phyloP scores from a whole-genome alignment of 2,113 vertebrate genomes.

The Embiotoca jacksoni region DNA sequence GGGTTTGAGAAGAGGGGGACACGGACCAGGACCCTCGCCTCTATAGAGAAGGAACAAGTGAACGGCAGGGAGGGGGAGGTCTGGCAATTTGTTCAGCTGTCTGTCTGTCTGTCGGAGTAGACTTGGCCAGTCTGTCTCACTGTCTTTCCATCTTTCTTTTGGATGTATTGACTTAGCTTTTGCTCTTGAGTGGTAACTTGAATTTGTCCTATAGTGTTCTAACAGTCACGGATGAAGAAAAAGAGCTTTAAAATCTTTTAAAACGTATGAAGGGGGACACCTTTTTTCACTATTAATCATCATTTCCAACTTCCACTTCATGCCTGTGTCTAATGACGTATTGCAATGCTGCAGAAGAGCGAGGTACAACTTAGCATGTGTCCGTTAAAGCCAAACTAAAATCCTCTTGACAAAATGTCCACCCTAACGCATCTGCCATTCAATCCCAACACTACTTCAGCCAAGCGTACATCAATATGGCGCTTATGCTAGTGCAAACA shows the following conservation, averaged over 20 bases:
- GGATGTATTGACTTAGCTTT: constrained; percentile 51
- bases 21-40: constrained; percentile 70
- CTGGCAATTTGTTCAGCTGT: constrained; percentile 82
- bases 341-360: constrained; percentile 18
- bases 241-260: not conserved
- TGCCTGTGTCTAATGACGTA: not conserved
- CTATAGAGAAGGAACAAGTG: constrained; percentile 77
- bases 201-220: constrained; percentile 24
- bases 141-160: constrained; percentile 54
- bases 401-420: constrained; percentile 60
- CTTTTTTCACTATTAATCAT: not conserved
- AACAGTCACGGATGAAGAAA: constrained; percentile 24
- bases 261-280: not conserved
- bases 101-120: constrained; percentile 61
- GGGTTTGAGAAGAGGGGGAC: constrained; percentile 67
- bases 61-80: constrained; percentile 75
- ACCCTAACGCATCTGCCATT: constrained; percentile 58
- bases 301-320: not conserved
- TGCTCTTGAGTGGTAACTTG: constrained; percentile 42
- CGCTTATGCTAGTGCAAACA: constrained; percentile 72
- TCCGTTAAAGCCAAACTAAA: constrained; percentile 32
- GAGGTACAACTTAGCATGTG: not conserved
- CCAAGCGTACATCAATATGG: constrained; percentile 69
- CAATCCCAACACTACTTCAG: constrained; percentile 56
- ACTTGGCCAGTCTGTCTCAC: constrained; percentile 46